A percentile compares a stretch with the other conserved stretches of the same genome.
These are phyloP conservation scores for Boloria selene DNA, from an alignment of 2,888 invertebrate genomes.

Conservation along the genomic window DNA sequence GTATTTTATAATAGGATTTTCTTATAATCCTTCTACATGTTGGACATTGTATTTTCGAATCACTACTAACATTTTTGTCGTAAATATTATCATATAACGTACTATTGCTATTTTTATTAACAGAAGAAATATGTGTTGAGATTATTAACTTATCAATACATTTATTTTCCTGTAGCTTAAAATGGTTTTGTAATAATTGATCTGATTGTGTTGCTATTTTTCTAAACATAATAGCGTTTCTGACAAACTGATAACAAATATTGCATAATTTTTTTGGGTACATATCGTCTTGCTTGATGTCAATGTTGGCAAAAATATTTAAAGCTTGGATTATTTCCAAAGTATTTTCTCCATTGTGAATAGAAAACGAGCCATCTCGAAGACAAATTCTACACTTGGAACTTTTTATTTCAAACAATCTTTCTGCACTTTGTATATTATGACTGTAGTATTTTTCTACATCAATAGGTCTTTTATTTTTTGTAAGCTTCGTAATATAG, in stretches of 20 bases:
- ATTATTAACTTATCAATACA: not conserved
- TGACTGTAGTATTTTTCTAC: slow-evolving; percentile 39
- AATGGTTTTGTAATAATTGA: slow-evolving; percentile 49
- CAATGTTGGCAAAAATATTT: slow-evolving; percentile 51
- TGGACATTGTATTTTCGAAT: slow-evolving; percentile 49
- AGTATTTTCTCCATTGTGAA: slow-evolving; percentile 46
- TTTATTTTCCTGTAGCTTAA: slow-evolving; percentile 35
- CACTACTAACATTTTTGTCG: not conserved
- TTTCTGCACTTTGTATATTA: slow-evolving; percentile 22
- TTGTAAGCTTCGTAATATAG: slow-evolving; percentile 45
- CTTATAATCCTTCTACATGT: slow-evolving; percentile 50
- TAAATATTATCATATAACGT: not conserved
- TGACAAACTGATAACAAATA: slow-evolving; percentile 57
- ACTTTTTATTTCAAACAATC: slow-evolving; percentile 14
- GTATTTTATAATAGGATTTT: slow-evolving; percentile 50
- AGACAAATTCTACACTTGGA: slow-evolving; percentile 62
- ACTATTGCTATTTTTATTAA: not conserved
- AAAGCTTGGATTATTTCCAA: slow-evolving; percentile 55
- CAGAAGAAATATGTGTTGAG: not conserved
- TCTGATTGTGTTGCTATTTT: slow-evolving; percentile 57
- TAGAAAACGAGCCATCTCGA: slow-evolving; percentile 52
- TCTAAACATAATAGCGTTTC: slow-evolving; percentile 57
- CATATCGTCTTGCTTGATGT: slow-evolving; percentile 52
- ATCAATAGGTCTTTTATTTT: slow-evolving; percentile 32
- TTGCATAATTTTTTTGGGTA: slow-evolving; percentile 60